Evolutionary conservation across 2,113 vertebrate species (phyloP).

Genomic region (Epinephelus cyanopodus): DNA sequence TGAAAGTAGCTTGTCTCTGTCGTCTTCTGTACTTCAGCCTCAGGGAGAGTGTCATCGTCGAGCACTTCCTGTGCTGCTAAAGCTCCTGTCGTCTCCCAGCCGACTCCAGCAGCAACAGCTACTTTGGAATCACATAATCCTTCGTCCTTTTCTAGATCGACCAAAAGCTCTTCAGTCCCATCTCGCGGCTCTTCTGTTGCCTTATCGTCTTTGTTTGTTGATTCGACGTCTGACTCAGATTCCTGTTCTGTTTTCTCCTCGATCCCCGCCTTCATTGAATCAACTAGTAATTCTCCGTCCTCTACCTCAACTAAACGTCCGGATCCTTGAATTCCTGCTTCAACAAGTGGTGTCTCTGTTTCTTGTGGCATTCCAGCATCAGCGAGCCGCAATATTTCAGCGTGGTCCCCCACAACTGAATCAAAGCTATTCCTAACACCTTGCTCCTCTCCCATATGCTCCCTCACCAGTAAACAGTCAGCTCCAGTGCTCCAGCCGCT

Average conservation of each 20-base stretch:
- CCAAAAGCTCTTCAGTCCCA: constrained; percentile 14
- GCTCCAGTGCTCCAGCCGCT: neutral
- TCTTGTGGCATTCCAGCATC: constrained; percentile 1
- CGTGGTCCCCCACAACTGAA: too few relatives aligned
- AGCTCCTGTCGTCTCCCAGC: neutral
- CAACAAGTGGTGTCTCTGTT: neutral
- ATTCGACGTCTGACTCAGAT: neutral
- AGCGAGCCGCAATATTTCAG: too few relatives aligned
- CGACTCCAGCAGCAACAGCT: neutral
- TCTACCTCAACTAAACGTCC: constrained; percentile 10
- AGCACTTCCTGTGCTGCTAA: constrained; percentile 10
- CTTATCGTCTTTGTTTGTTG: constrained; percentile 2
- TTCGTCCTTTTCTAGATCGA: constrained; percentile 13
- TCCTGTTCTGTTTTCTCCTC: neutral
- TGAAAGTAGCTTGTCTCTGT: neutral
- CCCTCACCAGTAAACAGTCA: constrained; percentile 33
- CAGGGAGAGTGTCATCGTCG: neutral
- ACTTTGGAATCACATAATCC: neutral
- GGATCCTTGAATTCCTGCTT: constrained; percentile 16
- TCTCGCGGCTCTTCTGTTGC: constrained; percentile 17
- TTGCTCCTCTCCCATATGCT: constrained; percentile 38
- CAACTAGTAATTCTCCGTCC: neutral
- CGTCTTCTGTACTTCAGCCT: constrained; percentile 14
- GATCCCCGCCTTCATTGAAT: constrained; percentile 28
- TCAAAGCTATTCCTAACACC: neutral